Base-by-base conservation (phyloP, 2,113 vertebrate species). In the Psilopogon haemacephalus region DNA sequence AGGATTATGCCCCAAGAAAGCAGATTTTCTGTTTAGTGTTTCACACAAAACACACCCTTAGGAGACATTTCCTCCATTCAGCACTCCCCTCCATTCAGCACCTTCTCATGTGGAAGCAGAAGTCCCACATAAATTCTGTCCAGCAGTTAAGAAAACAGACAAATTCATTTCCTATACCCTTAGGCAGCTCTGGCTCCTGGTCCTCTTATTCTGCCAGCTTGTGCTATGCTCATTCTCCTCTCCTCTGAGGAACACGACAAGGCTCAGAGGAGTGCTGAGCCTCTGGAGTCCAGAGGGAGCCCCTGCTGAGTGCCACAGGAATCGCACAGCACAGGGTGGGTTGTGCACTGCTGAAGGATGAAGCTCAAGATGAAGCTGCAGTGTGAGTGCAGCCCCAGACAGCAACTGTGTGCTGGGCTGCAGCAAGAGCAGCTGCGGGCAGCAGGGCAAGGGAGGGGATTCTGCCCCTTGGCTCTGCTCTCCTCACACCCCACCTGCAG, bases 281-380 rank as follows among this genome's bases (percentile, higher is more conserved):
- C 55, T 24, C 38, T 10, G 64, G 42, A 48, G 52, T 8, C 52
- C 37, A 79, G 62, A 35, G 63, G 20, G 64, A 79, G 30, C 30
- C 52, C 21, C 50, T 15, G 32, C 12, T 12, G 48, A 3, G 18
- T 42, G 35, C 30, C 1, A 1, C 18, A 32, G 86, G 48, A 50
- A 32, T 11, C 1, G 5, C 11, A 19, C 33, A 54, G 63, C 35
- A 15, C 0, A 1, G 15, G 35, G 24, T 4, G 15, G 35, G 24
- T 4, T 52, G 38, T 30, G 64, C 27, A 9, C 9, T 5, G 33
- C 71, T 32, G 27, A 35, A 75, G 68, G n/a, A n/a, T n/a, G n/a
- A n/a, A n/a, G n/a, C n/a, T n/a, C n/a, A n/a, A n/a, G n/a, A n/a
- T n/a, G n/a, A n/a, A n/a, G n/a, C n/a, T n/a, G n/a, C n/a, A n/a